Evolutionary conservation across 1,140 invertebrate genomes (phyloP).

Genomic region (Brachionus plicatilis): DNA sequence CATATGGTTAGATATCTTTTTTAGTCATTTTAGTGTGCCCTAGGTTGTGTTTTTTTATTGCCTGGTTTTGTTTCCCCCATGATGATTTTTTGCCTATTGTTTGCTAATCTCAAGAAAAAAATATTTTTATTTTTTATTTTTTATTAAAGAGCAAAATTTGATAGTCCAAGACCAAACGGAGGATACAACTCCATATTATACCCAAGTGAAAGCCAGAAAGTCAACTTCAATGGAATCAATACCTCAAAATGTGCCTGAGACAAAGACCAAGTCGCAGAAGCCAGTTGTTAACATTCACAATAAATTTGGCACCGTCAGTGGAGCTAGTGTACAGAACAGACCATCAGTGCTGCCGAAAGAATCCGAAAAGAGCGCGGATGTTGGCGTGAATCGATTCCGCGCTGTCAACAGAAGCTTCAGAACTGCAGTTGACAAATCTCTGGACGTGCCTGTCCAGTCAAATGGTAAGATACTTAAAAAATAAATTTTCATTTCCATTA

Average conservation of each 20-base stretch:
- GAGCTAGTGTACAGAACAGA: neutral
- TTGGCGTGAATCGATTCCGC: neutral
- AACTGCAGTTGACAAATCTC: slow-evolving; percentile 30
- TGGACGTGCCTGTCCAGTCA: neutral
- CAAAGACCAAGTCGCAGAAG: neutral
- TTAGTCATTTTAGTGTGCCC: neutral
- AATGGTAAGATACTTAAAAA: neutral
- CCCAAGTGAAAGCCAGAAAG: neutral
- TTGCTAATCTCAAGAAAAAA: neutral
- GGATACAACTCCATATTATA: neutral
- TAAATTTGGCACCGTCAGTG: slow-evolving; percentile 9
- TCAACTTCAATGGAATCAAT: slow-evolving; percentile 13
- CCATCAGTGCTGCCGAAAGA: neutral
- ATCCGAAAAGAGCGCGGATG: neutral
- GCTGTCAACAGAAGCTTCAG: slow-evolving; percentile 30
- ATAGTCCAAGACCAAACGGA: neutral
- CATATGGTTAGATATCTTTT: neutral
- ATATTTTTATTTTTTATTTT: neutral
- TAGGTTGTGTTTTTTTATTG: neutral
- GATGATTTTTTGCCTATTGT: neutral
- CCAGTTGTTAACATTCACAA: slow-evolving; percentile 7
- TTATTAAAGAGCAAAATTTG: neutral
- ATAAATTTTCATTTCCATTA: neutral
- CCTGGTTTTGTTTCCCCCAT: neutral
- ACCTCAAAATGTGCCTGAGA: neutral